Evolutionary conservation across 2,888 invertebrate species (phyloP).

Genomic region (Stenolophus ochropezus): DNA sequence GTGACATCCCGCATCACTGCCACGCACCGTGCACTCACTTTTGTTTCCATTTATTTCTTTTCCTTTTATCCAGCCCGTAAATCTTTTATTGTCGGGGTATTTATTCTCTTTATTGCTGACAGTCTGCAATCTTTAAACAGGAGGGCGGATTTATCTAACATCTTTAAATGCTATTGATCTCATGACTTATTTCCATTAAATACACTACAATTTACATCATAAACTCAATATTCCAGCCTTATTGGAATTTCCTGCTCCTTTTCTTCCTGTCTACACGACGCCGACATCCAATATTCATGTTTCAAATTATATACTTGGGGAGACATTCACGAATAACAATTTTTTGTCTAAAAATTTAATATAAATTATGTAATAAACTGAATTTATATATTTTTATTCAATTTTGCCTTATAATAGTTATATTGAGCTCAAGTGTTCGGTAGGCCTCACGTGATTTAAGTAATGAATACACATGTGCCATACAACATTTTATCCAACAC

Average conservation of each 20-base stretch:
- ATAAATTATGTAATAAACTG: too few species aligned
- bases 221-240: neutral
- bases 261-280: too few species aligned
- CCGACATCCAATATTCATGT: too few species aligned
- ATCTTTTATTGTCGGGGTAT: slow-evolving; percentile 21
- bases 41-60: slow-evolving; percentile 27
- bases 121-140: slow-evolving; percentile 6
- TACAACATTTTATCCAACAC: too few species aligned
- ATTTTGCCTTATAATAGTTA: too few species aligned
- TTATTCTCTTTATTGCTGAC: slow-evolving; percentile 29
- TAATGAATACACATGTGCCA: too few species aligned
- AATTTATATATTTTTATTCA: too few species aligned
- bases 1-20: slow-evolving; percentile 5
- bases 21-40: neutral
- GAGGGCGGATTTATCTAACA: neutral
- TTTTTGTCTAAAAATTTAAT: too few species aligned
- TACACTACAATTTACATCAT: neutral
- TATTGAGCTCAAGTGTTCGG: too few species aligned
- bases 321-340: too few species aligned
- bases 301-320: too few species aligned
- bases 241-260: neutral
- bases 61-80: neutral
- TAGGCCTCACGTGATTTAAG: too few species aligned
- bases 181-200: neutral
- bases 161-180: slow-evolving; percentile 7